phyloP scores from a whole-genome alignment of 2,888 invertebrate species.

The Eupithecia centaureata region DNA sequence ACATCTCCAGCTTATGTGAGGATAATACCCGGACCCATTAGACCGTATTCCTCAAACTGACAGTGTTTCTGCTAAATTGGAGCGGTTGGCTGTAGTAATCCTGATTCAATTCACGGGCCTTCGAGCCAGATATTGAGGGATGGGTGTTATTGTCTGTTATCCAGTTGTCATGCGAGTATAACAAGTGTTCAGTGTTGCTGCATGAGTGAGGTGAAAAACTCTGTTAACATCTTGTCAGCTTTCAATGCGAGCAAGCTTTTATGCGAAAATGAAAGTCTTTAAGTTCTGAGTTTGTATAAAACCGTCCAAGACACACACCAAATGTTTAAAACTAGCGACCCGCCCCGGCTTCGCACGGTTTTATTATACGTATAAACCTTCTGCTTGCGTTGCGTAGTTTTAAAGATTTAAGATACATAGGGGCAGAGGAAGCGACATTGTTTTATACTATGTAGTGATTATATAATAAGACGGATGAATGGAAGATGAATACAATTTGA shows the following conservation, averaged over 20 bases:
- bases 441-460: no score
- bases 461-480: no score
- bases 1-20: slow-evolving; percentile 52
- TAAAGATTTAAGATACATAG: no score
- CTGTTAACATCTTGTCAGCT: not conserved
- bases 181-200: not conserved
- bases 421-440: no score
- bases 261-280: not conserved
- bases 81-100: slow-evolving; percentile 5
- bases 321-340: no score
- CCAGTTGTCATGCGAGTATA: not conserved
- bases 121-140: slow-evolving; percentile 7
- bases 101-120: slow-evolving; percentile 4
- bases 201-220: not conserved
- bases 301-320: not conserved
- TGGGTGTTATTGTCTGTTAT: not conserved
- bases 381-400: no score
- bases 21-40: slow-evolving; percentile 43
- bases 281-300: not conserved
- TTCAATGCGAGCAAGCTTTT: not conserved
- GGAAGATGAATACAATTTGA: no score
- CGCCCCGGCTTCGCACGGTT: no score
- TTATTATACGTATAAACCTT: no score
- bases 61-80: slow-evolving; percentile 31
- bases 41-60: slow-evolving; percentile 28